Conservation (phyloP, 1,140 invertebrate genomes). For the Drosophila sulfurigaster region DNA sequence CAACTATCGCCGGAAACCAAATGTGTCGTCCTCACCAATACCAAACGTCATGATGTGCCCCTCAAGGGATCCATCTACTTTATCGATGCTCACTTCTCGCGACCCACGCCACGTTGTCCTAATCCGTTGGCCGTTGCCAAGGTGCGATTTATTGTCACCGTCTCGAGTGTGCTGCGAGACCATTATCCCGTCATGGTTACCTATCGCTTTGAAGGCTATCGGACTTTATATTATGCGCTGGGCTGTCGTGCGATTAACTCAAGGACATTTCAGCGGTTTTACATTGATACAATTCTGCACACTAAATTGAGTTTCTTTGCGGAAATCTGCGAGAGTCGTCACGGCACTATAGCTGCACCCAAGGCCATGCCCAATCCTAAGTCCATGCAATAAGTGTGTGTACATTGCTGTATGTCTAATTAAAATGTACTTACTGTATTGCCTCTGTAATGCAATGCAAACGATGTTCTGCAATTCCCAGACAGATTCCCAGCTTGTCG, state of each 20-base stretch:
- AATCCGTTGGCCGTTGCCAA: conserved; percentile 74
- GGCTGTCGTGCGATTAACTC: conserved; percentile 46
- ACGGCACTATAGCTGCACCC: conserved; percentile 53
- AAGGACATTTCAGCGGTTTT: conserved; percentile 63
- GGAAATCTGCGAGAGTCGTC: conserved; percentile 62
- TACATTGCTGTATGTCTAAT: conserved; percentile 12
- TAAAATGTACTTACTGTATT: conserved; percentile 62
- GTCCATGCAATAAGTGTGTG: background rate
- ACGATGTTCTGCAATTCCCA: conserved; percentile 88
- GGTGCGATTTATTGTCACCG: conserved; percentile 65
- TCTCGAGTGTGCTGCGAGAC: conserved; percentile 51
- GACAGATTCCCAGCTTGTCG: conserved; percentile 86
- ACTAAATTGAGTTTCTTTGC: conserved; percentile 66
- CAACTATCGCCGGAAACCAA: conserved; percentile 64
- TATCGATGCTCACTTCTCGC: conserved; percentile 75
- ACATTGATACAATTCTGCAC: conserved; percentile 72
- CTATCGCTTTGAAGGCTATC: conserved; percentile 72
- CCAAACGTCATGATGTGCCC: conserved; percentile 42
- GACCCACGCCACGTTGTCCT: conserved; percentile 67
- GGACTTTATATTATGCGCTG: conserved; percentile 66
- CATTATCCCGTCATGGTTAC: conserved; percentile 74
- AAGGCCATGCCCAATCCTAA: conserved; percentile 14
- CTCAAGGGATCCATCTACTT: conserved; percentile 63
- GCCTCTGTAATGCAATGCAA: conserved; percentile 86
- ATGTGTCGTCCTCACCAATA: conserved; percentile 65